A percentile compares a stretch with the other conserved stretches of the same genome.
These are phyloP conservation scores for Serripes groenlandicus DNA, from an alignment of 2,888 invertebrate genomes.

Conservation along the genomic window DNA sequence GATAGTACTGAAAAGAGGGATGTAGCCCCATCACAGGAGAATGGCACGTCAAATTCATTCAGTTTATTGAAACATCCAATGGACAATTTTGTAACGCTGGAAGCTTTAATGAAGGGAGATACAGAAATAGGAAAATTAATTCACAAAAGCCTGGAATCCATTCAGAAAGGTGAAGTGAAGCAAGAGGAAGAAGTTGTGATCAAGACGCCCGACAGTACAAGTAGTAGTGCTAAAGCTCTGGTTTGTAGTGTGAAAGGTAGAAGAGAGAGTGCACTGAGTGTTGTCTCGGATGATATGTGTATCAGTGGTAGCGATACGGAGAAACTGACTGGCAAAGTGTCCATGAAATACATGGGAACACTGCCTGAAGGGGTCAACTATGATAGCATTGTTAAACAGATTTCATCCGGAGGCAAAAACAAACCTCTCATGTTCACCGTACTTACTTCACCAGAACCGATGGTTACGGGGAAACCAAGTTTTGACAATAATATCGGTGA, in stretches of 20 bases:
- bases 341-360: constrained; percentile 73
- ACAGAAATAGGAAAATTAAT: constrained; percentile 62
- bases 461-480: constrained; percentile 32
- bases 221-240: background rate
- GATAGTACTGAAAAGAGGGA: background rate
- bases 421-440: constrained; percentile 63
- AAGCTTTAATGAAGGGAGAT: constrained; percentile 62
- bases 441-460: constrained; percentile 58
- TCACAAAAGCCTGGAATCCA: constrained; percentile 63
- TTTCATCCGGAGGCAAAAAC: constrained; percentile 52
- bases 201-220: constrained; percentile 35
- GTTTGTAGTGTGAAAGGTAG: constrained; percentile 29
- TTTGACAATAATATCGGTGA: constrained; percentile 39
- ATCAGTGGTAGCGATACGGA: constrained; percentile 61
- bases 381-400: constrained; percentile 59
- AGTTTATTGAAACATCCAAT: constrained; percentile 62
- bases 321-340: constrained; percentile 52
- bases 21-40: constrained; percentile 9
- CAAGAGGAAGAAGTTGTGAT: constrained; percentile 43
- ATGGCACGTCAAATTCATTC: constrained; percentile 38
- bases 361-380: constrained; percentile 61
- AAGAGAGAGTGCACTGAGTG: constrained; percentile 54
- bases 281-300: constrained; percentile 51
- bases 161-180: constrained; percentile 39
- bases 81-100: constrained; percentile 69